Base-by-base conservation (phyloP, 1,140 invertebrate genomes). In the Drosophila ercepeae region DNA sequence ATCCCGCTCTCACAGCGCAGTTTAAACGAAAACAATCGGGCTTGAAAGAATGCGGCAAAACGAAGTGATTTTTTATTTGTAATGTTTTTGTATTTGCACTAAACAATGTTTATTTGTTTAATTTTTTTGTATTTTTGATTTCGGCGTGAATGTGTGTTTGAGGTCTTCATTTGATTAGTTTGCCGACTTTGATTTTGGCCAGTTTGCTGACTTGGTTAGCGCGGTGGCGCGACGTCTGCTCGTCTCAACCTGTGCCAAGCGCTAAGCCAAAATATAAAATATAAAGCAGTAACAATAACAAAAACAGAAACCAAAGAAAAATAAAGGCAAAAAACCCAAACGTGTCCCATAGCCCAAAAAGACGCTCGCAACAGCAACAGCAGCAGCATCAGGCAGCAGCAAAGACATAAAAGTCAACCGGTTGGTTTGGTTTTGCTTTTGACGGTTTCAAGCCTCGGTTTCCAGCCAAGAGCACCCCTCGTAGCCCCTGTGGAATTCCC, bases 351-450 rank as follows among this genome's bases (percentile, higher is more conserved):
- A 78, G 61, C 70, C 63, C 57, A 82, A 61, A 67, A 78, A 73
- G 63, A 67, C 61, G 45, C 55, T 39, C 60, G 25, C 54, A 75
- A 53, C 46, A 60, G 27, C n/a, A n/a, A 44, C 50, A 45, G 11
- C 49, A 52, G 48, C 50, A 65, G 57, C 52, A 68, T 70, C 58
- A 58, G n/a, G n/a, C n/a, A n/a, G 39, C 21, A 4, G 60, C 72
- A 67, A 86, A 86, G 82, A 86, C 77, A 86, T 89, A 71, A 88
- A 86, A 89, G 58, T 89, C 65, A 89, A 88, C 82, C 83, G 82
- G 82, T 88, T 81, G 60, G 82, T 89, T 89, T 55, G 58, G 72
- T 86, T 88, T 89, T 55, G 58, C 68, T 86, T 88, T 81, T 58
- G 55, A 74, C 54, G 58, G 72, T 88, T 88, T 81, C 63, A 51